phyloP scores from a whole-genome alignment of 2,797 vertebrate species.

The Pampus argenteus region DNA sequence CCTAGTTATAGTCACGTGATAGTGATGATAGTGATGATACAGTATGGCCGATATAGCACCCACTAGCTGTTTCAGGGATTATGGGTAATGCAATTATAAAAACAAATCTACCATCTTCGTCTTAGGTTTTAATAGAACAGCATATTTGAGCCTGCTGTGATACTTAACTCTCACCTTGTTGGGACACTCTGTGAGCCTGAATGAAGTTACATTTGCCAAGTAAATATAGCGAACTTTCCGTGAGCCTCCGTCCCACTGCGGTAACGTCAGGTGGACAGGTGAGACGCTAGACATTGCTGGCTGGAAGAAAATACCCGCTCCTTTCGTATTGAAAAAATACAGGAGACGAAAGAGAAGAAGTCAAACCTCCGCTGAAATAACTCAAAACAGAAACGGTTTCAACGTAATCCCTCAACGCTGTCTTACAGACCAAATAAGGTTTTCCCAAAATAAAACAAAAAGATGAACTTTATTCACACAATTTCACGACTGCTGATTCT shows the following conservation, averaged over 20 bases:
- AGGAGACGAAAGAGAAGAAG: background rate
- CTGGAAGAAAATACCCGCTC: background rate
- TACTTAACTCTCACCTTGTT: conserved; percentile 69
- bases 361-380: too few relatives aligned
- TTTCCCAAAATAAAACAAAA: background rate
- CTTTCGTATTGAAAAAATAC: too few relatives aligned
- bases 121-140: background rate
- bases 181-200: conserved; percentile 70
- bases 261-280: conserved; percentile 68
- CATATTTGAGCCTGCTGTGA: background rate
- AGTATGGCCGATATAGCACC: background rate
- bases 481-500: too few relatives aligned
- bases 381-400: accelerated
- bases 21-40: too few relatives aligned
- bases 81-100: background rate
- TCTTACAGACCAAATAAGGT: conserved; percentile 4
- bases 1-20: too few relatives aligned
- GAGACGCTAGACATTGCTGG: conserved; percentile 60
- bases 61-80: background rate
- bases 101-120: background rate
- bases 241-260: conserved; percentile 74
- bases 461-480: too few relatives aligned
- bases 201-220: conserved; percentile 73
- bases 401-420: background rate
- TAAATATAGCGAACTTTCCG: conserved; percentile 83